A percentile compares a stretch with the other conserved stretches of the same genome.
phyloP scores from a whole-genome alignment of 1,140 invertebrate genomes.

The Lethrus apterus region DNA sequence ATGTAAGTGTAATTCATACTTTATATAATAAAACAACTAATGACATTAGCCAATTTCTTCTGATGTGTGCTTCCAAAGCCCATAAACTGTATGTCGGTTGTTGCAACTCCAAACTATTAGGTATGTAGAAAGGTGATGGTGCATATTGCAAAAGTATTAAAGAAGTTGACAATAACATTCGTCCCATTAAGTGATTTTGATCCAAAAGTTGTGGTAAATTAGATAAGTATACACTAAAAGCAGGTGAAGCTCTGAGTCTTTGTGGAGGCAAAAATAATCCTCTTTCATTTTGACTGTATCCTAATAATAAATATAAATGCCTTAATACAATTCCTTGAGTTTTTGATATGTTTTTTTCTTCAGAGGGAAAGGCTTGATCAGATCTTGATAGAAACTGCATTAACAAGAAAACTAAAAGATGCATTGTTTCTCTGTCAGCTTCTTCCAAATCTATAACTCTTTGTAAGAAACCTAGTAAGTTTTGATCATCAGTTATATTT shows the following conservation, averaged over 20 bases:
- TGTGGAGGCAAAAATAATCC: constrained; percentile 85
- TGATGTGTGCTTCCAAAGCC: constrained; percentile 74
- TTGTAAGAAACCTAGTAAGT: constrained; percentile 59
- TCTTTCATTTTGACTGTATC: constrained; percentile 87
- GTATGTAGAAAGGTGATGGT: constrained; percentile 62
- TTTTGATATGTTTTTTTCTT: constrained; percentile 72
- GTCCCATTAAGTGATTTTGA: constrained; percentile 88
- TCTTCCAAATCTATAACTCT: constrained; percentile 89
- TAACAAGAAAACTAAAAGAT: constrained; percentile 88
- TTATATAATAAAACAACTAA: constrained; percentile 95
- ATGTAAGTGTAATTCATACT: constrained; percentile 45
- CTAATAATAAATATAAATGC: constrained; percentile 83
- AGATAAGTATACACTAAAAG: constrained; percentile 92
- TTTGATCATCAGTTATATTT: constrained; percentile 62
- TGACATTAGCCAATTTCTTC: constrained; percentile 88
- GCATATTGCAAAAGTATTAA: constrained; percentile 82
- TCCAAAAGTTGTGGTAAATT: constrained; percentile 90
- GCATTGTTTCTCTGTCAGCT: constrained; percentile 90
- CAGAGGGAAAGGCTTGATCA: constrained; percentile 72
- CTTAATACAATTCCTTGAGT: constrained; percentile 83
- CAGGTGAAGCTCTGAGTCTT: constrained; percentile 76
- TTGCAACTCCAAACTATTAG: constrained; percentile 44
- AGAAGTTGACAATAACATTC: constrained; percentile 74
- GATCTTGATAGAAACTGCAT: constrained; percentile 87
- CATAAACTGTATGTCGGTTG: constrained; percentile 75